phyloP scores from a whole-genome alignment of 2,797 vertebrate species.

The Pipistrellus pygmaeus region DNA sequence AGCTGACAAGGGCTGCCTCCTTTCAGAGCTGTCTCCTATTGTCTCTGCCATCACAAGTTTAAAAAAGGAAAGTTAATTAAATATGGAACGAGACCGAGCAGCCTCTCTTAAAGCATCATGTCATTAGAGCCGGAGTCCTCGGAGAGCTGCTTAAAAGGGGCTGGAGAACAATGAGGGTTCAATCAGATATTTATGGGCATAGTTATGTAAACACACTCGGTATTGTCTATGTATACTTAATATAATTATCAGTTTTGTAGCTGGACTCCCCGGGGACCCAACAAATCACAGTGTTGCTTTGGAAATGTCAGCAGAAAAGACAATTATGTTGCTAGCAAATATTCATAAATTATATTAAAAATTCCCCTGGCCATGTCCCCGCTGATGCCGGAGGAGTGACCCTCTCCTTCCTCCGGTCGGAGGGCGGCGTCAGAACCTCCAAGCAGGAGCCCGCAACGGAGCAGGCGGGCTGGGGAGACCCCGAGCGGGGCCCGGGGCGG shows the following conservation, averaged over 20 bases:
- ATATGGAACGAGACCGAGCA: slow-evolving; percentile 99
- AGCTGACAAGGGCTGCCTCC: slow-evolving; percentile 93
- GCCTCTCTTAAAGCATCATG: slow-evolving; percentile 99
- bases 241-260: slow-evolving; percentile 95
- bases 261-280: slow-evolving; percentile 89
- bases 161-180: slow-evolving; percentile 98
- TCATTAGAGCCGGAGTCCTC: slow-evolving; percentile 99
- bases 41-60: slow-evolving; percentile 94
- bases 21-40: slow-evolving; percentile 96
- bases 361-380: slow-evolving; percentile 89
- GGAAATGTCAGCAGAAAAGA: slow-evolving; percentile 99
- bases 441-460: slow-evolving; percentile 23
- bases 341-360: slow-evolving; percentile 93
- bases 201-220: slow-evolving; percentile 97
- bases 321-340: slow-evolving; percentile 93
- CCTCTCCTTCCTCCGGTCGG: slow-evolving; percentile 85
- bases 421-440: slow-evolving; percentile 76
- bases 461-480: slow-evolving; percentile 51
- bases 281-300: slow-evolving; percentile 94
- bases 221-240: slow-evolving; percentile 95
- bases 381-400: not conserved
- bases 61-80: slow-evolving; percentile 99
- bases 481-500: slow-evolving; percentile 43
- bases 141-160: slow-evolving; percentile 97
- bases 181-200: slow-evolving; percentile 99